Evolutionary conservation across 1,140 invertebrate species (phyloP).

Genomic region (Euura lappo): DNA sequence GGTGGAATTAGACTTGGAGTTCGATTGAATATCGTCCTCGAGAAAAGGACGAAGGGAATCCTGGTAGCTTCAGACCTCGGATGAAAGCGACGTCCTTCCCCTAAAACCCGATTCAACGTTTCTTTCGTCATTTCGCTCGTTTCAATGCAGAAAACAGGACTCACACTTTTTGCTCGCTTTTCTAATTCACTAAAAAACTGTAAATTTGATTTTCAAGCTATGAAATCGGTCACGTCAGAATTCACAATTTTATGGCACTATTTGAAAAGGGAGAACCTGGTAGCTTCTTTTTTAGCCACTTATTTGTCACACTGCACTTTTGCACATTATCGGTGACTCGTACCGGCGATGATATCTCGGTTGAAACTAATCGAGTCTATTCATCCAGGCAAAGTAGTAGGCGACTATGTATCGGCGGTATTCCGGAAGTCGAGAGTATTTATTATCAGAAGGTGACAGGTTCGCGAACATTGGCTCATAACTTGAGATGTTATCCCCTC

Average conservation of each 20-base stretch:
- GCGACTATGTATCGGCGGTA: background rate
- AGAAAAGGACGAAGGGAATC: background rate
- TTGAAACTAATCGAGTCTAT: background rate
- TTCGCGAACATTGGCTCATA: background rate
- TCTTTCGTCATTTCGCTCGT: too few relatives aligned
- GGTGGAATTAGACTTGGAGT: background rate
- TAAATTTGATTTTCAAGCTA: too few relatives aligned
- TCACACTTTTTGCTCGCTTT: too few relatives aligned
- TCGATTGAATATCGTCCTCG: background rate
- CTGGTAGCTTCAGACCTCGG: background rate
- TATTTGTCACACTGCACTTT: too few relatives aligned
- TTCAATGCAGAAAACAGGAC: too few relatives aligned
- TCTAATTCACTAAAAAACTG: too few relatives aligned
- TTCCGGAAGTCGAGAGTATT: background rate
- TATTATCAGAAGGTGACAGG: constrained; percentile 1
- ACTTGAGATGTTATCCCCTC: background rate
- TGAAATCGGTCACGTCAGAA: too few relatives aligned
- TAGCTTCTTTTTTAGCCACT: too few relatives aligned
- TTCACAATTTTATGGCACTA: too few relatives aligned
- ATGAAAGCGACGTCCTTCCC: background rate
- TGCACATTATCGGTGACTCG: too few relatives aligned
- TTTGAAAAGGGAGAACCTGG: too few relatives aligned
- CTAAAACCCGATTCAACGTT: too few relatives aligned
- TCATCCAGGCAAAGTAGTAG: background rate
- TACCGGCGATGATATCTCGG: background rate